Evolutionary conservation across 2,888 invertebrate species (phyloP).

Genomic region (Saturnia pavonia): DNA sequence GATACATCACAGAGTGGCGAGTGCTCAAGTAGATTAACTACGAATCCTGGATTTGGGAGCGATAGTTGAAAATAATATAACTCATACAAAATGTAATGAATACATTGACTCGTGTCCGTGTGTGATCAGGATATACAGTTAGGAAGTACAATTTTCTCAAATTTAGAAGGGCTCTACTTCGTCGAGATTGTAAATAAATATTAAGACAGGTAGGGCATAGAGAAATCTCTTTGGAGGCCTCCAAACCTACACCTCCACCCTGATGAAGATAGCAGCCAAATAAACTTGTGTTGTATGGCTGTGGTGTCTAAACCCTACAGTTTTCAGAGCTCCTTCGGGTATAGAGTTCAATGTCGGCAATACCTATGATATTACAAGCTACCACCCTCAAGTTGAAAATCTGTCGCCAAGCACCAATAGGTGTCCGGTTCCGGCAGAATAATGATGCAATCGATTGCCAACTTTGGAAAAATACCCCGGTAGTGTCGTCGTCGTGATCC

Average conservation of each 20-base stretch:
- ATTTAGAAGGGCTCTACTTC: background rate
- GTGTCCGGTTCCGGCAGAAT: no score
- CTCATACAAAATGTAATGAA: background rate
- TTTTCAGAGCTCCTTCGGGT: no score
- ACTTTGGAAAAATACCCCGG: background rate
- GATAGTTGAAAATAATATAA: background rate
- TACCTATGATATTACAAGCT: no score
- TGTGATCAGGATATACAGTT: background rate
- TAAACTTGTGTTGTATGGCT: no score
- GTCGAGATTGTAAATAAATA: no score
- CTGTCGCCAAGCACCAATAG: background rate
- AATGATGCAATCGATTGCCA: background rate
- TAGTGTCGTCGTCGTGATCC: background rate
- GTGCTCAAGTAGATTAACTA: constrained; percentile 12
- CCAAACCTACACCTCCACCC: no score
- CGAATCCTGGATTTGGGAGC: constrained; percentile 8
- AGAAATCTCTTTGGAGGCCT: no score
- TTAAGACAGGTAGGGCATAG: no score
- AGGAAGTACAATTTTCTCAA: background rate
- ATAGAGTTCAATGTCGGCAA: no score
- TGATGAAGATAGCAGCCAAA: no score
- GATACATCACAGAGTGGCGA: background rate
- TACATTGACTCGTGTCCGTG: background rate
- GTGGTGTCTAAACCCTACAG: no score
- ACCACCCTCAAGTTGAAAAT: no score